These are phyloP conservation scores for Myotis myotis DNA, from an alignment of 2,797 vertebrate genomes.

Conservation along the genomic window DNA sequence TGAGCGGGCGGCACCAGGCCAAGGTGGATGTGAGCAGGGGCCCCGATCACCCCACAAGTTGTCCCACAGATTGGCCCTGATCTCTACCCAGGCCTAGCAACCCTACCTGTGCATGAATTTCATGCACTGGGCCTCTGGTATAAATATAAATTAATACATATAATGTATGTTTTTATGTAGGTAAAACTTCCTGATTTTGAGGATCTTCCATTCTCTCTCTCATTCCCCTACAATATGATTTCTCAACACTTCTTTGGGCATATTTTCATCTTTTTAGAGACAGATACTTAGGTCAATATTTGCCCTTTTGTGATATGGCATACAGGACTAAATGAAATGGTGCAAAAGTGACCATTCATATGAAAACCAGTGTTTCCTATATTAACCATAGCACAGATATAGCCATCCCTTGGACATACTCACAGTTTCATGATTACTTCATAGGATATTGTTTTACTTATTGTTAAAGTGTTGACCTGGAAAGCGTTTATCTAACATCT, in stretches of 20 bases:
- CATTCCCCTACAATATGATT: neutral
- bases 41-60: accelerated
- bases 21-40: accelerated
- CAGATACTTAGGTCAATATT: neutral
- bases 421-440: too few relatives aligned
- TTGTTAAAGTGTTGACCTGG: neutral
- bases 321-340: neutral
- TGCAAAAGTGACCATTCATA: neutral
- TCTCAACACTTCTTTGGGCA: neutral
- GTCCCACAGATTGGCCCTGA: too few relatives aligned
- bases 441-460: neutral
- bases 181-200: neutral
- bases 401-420: neutral
- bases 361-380: neutral
- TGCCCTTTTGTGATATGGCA: neutral
- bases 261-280: neutral
- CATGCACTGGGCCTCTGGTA: neutral
- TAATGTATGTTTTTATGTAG: neutral
- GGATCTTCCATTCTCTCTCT: neutral
- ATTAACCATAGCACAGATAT: neutral
- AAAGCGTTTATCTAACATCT: neutral
- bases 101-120: too few relatives aligned
- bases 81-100: too few relatives aligned
- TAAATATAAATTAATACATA: neutral
- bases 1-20: too few relatives aligned